Evolutionary conservation across 2,113 vertebrate species (phyloP).

Genomic region (Prionailurus bengalensis): DNA sequence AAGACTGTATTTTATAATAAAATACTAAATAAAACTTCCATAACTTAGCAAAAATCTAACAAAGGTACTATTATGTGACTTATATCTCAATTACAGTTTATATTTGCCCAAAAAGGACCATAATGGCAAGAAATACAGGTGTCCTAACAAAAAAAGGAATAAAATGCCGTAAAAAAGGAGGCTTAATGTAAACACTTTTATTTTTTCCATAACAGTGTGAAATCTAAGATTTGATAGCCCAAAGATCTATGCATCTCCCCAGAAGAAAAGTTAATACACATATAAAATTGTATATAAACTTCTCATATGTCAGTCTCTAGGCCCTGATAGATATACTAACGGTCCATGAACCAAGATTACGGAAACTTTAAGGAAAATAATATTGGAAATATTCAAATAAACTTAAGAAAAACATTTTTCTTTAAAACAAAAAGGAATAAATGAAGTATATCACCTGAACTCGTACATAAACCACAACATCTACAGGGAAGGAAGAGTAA

Average conservation of each 20-base stretch:
- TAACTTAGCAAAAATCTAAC: slow-evolving; percentile 4
- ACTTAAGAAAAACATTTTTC: background rate
- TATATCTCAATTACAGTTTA: slow-evolving; percentile 17
- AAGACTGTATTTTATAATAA: slow-evolving; percentile 49
- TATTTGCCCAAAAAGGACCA: background rate
- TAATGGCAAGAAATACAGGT: background rate
- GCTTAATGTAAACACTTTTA: background rate
- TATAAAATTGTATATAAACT: background rate
- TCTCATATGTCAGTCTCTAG: background rate
- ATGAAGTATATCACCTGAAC: slow-evolving; percentile 93
- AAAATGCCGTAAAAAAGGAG: background rate
- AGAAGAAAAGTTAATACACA: slow-evolving; percentile 14
- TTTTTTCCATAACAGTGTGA: slow-evolving; percentile 30
- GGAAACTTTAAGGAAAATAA: background rate
- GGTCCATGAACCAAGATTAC: background rate
- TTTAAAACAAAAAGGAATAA: background rate
- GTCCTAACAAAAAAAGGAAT: background rate
- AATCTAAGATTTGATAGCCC: background rate
- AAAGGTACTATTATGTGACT: background rate
- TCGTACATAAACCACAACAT: slow-evolving; percentile 98
- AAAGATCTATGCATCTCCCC: background rate
- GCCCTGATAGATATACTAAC: background rate
- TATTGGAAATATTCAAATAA: slow-evolving; percentile 12
- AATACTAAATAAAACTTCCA: background rate
- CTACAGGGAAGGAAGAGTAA: slow-evolving; percentile 98